Evolutionary conservation across 2,797 vertebrate genomes (phyloP), one percentile per base, ranked within the genome.

Genomic region (Monodelphis domestica): DNA sequence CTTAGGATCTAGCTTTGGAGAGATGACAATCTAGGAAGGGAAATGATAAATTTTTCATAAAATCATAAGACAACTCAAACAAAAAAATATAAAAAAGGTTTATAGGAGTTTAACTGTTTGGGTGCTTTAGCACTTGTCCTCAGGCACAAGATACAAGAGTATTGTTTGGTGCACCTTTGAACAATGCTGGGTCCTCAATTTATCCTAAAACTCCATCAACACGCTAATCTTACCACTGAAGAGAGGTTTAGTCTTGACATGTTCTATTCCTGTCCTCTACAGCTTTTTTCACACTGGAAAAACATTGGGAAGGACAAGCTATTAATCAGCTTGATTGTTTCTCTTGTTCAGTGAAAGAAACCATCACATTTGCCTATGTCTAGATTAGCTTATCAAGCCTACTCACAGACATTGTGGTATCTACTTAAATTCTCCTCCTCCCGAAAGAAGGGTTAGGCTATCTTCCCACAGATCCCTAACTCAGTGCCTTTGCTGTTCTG

Each of bases 321-420:
- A 70, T n/a, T 54, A 53, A 78, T 91, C 54, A 90, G 89, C 88
- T 93, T 45, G 91, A 88, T 54, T 57, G 90, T 57, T 24, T 87
- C 53, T 51, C 90, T 87, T 4, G 6, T 89, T 50, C 91, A 70
- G 33, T 55, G 91, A 93, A 53, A 38, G 70, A 9, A 50, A 53
- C 53, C 78, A 88, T 51, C 45, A 57, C 11, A 29, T 26, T 21
- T 1, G 70, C 12, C 57, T 11, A 21, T 53, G 53, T 15, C 50
- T 88, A 78, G 90, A 63, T 5, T 53, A 38, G 93, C 38, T n/a
- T 91, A n/a, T 87, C 52, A 70, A 54, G 30, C 3, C 33, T 91
- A 84, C 55, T 91, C 29, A 84, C 38, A 84, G 38, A 45, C 24
- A 84, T 21, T 28, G 33, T 33, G 63, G 6, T 78, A 78, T 78